A percentile compares a stretch with the other conserved stretches of the same genome.
Evolutionary conservation across 2,888 invertebrate genomes (phyloP).

Genomic region (Leptinotarsa haldemani): DNA sequence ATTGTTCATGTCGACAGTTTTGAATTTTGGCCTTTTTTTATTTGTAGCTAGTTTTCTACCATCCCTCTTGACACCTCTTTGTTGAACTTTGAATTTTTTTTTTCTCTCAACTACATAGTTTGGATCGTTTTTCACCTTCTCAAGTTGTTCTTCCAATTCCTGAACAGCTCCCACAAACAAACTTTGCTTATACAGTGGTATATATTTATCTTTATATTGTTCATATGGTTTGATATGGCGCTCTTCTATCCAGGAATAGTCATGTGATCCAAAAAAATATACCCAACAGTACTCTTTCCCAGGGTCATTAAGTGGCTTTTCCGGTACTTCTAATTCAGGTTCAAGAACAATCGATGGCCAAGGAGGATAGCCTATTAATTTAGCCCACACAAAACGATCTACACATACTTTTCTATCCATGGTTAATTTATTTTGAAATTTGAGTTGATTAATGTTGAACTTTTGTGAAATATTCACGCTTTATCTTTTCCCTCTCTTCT

Average conservation of each 20-base stretch:
- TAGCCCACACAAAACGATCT: conserved; percentile 47
- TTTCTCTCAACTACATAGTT: conserved; percentile 28
- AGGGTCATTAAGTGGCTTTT: conserved; percentile 31
- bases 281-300: conserved; percentile 36
- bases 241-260: conserved; percentile 50
- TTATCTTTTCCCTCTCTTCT: conserved; percentile 77
- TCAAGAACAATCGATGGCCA: conserved; percentile 50
- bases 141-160: conserved; percentile 36
- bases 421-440: not conserved
- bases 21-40: conserved; percentile 19
- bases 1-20: not conserved
- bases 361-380: conserved; percentile 44
- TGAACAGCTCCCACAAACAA: conserved; percentile 38
- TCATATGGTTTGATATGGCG: conserved; percentile 45
- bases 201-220: conserved; percentile 42
- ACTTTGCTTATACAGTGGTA: conserved; percentile 35
- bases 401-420: conserved; percentile 27
- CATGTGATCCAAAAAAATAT: conserved; percentile 50
- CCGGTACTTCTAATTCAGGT: conserved; percentile 29
- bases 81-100: conserved; percentile 18
- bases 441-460: conserved; percentile 13
- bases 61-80: conserved; percentile 21
- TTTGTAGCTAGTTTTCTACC: conserved; percentile 13
- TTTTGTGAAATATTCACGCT: conserved; percentile 55
- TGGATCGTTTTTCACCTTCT: conserved; percentile 30